Conservation (phyloP, 2,113 vertebrate genomes). For the Peromyscus polionotus region DNA sequence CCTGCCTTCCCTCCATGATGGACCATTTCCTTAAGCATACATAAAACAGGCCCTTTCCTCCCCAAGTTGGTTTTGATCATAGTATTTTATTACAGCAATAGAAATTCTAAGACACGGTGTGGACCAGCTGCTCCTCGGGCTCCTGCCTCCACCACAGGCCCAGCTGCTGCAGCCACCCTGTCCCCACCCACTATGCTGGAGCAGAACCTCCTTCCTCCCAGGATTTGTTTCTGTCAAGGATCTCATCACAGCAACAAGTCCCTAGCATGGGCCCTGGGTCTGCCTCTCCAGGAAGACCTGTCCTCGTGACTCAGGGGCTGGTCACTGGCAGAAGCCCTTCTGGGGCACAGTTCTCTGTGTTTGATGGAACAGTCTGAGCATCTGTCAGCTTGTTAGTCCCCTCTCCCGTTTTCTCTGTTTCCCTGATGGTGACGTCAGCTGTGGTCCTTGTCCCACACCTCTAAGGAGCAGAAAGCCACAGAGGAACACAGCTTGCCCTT, state of each 20-base stretch:
- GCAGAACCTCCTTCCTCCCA: neutral
- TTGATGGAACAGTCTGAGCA: fast-evolving
- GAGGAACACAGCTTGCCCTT: neutral
- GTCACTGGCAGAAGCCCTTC: neutral
- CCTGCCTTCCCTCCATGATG: neutral
- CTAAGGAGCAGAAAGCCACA: fast-evolving
- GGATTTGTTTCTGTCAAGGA: neutral
- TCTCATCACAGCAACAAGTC: neutral
- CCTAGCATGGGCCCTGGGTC: neutral
- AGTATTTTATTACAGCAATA: neutral
- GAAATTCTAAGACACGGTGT: neutral
- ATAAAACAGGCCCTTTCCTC: neutral
- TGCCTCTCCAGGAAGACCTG: neutral
- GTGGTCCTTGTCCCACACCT: fast-evolving
- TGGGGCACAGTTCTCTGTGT: fast-evolving
- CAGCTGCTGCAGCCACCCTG: neutral
- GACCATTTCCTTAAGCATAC: neutral
- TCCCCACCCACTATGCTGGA: neutral
- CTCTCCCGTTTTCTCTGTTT: fast-evolving
- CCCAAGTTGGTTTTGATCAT: neutral
- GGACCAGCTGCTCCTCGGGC: no score
- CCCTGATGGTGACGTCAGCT: fast-evolving
- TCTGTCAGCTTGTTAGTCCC: no score
- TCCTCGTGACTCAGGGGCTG: neutral
- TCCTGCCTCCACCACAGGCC: neutral